Conservation (phyloP, 2,113 vertebrate species). For the Plestiodon gilberti region DNA sequence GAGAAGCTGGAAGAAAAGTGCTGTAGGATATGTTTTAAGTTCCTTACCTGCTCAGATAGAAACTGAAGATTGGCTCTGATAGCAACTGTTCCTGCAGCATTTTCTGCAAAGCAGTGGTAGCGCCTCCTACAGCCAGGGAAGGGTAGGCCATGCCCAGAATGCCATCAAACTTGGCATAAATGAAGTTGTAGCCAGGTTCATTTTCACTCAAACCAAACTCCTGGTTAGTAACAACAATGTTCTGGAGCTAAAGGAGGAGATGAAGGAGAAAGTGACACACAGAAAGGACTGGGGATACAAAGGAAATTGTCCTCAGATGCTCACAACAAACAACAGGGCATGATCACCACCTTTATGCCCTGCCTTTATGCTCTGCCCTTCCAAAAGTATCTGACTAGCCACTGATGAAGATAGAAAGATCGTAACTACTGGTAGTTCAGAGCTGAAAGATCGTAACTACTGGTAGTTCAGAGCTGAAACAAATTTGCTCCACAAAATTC, state of each 20-base stretch:
- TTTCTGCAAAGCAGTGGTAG: conserved; percentile 37
- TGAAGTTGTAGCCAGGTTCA: conserved; percentile 56
- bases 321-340: not conserved
- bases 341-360: not conserved
- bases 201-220: conserved; percentile 75
- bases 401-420: not conserved
- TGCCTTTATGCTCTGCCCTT: not conserved
- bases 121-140: conserved; percentile 24
- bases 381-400: not conserved
- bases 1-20: too few species aligned
- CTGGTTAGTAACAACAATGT: conserved; percentile 72
- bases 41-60: conserved; percentile 48
- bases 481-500: not conserved
- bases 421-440: not conserved
- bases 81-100: conserved; percentile 56
- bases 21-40: too few species aligned
- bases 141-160: conserved; percentile 66
- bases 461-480: not conserved
- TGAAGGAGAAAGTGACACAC: not conserved
- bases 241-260: conserved; percentile 60
- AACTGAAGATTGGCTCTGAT: conserved; percentile 48
- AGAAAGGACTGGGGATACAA: not conserved
- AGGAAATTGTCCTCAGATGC: not conserved
- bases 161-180: conserved; percentile 57
- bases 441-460: too few species aligned